phyloP scores from a whole-genome alignment of 35 echinoderm and acorn worm genomes.

The Heliocidaris erythrogramma region DNA sequence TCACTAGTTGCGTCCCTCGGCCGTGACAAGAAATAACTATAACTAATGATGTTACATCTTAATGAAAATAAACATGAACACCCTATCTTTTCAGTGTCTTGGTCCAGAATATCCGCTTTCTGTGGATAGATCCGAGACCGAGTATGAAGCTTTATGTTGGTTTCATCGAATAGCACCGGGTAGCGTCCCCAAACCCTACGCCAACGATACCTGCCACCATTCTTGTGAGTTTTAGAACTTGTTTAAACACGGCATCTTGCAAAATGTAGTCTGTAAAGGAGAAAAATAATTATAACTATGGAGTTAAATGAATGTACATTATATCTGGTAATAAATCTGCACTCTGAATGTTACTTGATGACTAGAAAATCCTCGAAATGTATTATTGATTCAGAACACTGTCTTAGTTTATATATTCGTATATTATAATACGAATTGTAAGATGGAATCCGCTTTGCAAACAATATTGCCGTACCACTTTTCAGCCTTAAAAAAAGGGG shows the following conservation, averaged over 20 bases:
- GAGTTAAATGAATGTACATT: background rate
- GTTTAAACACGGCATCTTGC: background rate
- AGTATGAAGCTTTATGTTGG: constrained; percentile 3
- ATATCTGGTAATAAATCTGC: background rate
- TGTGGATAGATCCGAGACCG: background rate
- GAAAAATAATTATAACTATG: background rate
- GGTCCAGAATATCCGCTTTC: constrained; percentile 24
- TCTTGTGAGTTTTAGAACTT: constrained; percentile 17
- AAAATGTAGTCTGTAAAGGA: background rate
- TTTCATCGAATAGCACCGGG: background rate
- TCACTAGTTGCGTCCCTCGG: too few relatives aligned
- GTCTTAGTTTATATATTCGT: too few relatives aligned
- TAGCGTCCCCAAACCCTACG: background rate
- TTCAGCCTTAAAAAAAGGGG: too few relatives aligned
- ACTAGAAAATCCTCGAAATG: background rate
- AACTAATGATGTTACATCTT: too few relatives aligned
- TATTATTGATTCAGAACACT: too few relatives aligned
- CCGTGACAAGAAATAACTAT: too few relatives aligned
- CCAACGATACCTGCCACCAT: background rate
- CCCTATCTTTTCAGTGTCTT: background rate
- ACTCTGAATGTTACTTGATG: background rate
- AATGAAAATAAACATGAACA: too few relatives aligned
- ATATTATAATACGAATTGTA: too few relatives aligned
- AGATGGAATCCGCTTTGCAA: too few relatives aligned
- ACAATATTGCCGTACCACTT: too few relatives aligned